phyloP scores from a whole-genome alignment of 1,140 invertebrate genomes.

The Dendrolimus punctatus region DNA sequence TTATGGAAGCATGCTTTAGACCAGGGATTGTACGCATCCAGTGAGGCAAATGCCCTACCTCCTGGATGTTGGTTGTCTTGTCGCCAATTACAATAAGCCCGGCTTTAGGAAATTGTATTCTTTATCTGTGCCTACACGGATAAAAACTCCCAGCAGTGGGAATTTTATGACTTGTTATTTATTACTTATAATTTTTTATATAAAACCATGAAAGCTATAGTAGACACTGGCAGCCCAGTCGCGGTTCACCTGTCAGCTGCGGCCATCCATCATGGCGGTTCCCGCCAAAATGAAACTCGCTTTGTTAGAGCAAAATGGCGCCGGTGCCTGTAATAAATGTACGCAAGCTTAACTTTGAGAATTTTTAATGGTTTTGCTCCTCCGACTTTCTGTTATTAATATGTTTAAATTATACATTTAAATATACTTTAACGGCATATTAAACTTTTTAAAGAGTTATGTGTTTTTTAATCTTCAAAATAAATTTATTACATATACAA shows the following conservation, averaged over 20 bases:
- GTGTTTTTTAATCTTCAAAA: too few species aligned
- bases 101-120: not conserved
- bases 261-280: slow-evolving; percentile 27
- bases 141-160: not conserved
- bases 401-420: too few species aligned
- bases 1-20: too few species aligned
- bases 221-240: too few species aligned
- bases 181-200: slow-evolving; percentile 10
- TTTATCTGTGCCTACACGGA: slow-evolving; percentile 13
- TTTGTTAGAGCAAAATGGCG: slow-evolving; percentile 16
- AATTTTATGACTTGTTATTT: not conserved
- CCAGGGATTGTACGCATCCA: too few species aligned
- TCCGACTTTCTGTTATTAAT: too few species aligned
- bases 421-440: too few species aligned
- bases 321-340: slow-evolving; percentile 6
- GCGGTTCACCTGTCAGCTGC: slow-evolving; percentile 27
- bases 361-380: slow-evolving; percentile 1
- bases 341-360: slow-evolving; percentile 1
- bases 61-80: too few species aligned
- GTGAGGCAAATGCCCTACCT: too few species aligned
- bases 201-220: slow-evolving; percentile 2
- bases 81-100: too few species aligned
- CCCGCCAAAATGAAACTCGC: slow-evolving; percentile 31
- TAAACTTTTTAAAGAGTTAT: too few species aligned
- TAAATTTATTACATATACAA: too few species aligned